A percentile compares a stretch with the other conserved stretches of the same genome.
Conservation (phyloP, 23 tunicate genomes). For the Clavelina lepadiformis region DNA sequence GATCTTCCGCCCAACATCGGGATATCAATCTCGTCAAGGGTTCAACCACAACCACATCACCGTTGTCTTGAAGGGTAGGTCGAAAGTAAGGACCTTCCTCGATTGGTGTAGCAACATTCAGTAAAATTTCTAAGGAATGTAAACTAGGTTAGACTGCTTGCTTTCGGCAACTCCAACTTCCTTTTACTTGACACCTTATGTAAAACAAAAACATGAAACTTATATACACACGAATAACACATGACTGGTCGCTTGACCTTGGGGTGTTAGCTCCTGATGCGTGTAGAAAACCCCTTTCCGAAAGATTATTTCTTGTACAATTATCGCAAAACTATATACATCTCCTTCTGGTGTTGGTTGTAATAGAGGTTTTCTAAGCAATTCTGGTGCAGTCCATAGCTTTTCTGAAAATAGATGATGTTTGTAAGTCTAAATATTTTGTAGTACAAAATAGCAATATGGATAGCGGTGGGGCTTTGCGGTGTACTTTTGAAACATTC, state of each 20-base stretch:
- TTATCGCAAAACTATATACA: constrained; percentile 89
- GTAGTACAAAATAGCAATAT: no score
- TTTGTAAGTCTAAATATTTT: no score
- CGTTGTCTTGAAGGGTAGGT: constrained; percentile 73
- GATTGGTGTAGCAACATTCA: constrained; percentile 11
- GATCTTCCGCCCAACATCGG: constrained; percentile 67
- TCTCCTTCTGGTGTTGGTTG: constrained; percentile 73
- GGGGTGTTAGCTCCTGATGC: constrained; percentile 26
- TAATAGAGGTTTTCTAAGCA: constrained; percentile 21
- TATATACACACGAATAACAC: no score
- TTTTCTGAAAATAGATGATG: constrained; percentile 15
- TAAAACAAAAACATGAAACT: no score
- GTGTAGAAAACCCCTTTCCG: constrained; percentile 82
- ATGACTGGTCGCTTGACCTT: no score
- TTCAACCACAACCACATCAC: constrained; percentile 44
- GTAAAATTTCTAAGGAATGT: constrained; percentile 22
- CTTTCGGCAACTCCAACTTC: no score
- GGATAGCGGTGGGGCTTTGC: no score
- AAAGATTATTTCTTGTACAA: constrained; percentile 90
- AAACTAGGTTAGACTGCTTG: no score
- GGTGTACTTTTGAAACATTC: constrained; percentile 45
- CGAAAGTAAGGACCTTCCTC: constrained; percentile 39
- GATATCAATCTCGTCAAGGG: constrained; percentile 21
- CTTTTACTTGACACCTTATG: no score
- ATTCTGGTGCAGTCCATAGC: constrained; percentile 92